Evolutionary conservation across 2,797 vertebrate genomes (phyloP).

Genomic region (Hylomyscus alleni): DNA sequence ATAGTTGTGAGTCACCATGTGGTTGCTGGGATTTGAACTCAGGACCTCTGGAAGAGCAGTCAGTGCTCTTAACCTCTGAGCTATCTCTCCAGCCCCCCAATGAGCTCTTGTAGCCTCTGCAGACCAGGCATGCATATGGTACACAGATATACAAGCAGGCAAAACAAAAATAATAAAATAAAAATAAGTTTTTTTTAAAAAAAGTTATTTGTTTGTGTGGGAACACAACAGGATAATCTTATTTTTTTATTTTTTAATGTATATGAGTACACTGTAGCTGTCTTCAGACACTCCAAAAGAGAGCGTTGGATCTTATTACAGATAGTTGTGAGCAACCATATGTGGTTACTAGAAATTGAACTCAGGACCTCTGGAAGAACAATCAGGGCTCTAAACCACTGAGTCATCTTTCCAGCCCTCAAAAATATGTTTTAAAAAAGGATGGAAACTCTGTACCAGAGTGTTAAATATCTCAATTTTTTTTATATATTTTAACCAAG

Average conservation of each 20-base stretch:
- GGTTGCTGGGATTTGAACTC: no score
- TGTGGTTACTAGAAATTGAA: not conserved
- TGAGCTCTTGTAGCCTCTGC: not conserved
- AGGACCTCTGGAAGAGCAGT: no score
- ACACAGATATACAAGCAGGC: not conserved
- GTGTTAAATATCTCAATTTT: conserved; percentile 30
- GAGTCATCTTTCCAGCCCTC: not conserved
- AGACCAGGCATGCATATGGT: not conserved
- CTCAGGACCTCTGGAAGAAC: not conserved
- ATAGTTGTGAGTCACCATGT: no score
- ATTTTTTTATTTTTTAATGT: not conserved
- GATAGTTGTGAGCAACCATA: not conserved
- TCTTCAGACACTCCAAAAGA: not conserved
- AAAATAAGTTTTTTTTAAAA: not conserved
- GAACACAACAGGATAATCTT: not conserved
- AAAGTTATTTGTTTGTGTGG: no score
- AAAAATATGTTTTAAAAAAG: not conserved
- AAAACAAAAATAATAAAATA: not conserved
- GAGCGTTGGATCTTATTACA: not conserved
- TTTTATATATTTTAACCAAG: conserved; percentile 35
- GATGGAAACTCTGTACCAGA: conserved; percentile 25
- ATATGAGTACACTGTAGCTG: no score
- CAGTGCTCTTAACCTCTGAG: no score
- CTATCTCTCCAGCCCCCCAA: no score
- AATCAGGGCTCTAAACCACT: not conserved